A percentile compares a stretch with the other conserved stretches of the same genome.
These are phyloP conservation scores for Pollenia amentaria DNA, from an alignment of 2,888 invertebrate species.

Conservation along the genomic window DNA sequence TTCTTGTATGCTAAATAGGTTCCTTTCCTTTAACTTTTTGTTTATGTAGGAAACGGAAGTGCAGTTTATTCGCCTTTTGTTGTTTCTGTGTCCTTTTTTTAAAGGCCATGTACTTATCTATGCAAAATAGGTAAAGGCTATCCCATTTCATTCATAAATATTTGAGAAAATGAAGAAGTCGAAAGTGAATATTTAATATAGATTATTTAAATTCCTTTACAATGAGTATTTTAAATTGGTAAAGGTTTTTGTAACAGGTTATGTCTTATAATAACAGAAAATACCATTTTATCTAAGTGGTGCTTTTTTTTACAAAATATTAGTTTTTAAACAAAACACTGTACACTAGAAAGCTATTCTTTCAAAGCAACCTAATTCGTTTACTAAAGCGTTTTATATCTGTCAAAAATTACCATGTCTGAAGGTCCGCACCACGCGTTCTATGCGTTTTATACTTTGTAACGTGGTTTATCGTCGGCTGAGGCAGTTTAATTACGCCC, in stretches of 20 bases:
- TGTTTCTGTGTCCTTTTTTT: not conserved
- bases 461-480: too few relatives aligned
- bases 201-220: not conserved
- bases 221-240: not conserved
- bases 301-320: too few relatives aligned
- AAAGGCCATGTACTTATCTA: constrained; percentile 45
- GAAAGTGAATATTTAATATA: constrained; percentile 42
- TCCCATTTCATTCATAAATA: constrained; percentile 37
- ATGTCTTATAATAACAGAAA: not conserved
- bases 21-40: constrained; percentile 44
- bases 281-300: not conserved
- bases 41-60: constrained; percentile 60
- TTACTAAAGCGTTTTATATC: too few relatives aligned
- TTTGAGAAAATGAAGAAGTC: constrained; percentile 22
- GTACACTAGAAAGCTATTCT: too few relatives aligned
- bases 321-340: too few relatives aligned
- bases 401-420: too few relatives aligned
- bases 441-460: too few relatives aligned
- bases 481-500: too few relatives aligned
- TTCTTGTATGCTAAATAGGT: constrained; percentile 32
- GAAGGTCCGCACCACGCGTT: too few relatives aligned
- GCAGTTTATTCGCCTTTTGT: constrained; percentile 56
- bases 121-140: constrained; percentile 45
- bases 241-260: too few relatives aligned
- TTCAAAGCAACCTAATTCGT: too few relatives aligned